These are phyloP conservation scores for Homalodisca vitripennis DNA, from an alignment of 1,140 invertebrate genomes.

Conservation along the genomic window DNA sequence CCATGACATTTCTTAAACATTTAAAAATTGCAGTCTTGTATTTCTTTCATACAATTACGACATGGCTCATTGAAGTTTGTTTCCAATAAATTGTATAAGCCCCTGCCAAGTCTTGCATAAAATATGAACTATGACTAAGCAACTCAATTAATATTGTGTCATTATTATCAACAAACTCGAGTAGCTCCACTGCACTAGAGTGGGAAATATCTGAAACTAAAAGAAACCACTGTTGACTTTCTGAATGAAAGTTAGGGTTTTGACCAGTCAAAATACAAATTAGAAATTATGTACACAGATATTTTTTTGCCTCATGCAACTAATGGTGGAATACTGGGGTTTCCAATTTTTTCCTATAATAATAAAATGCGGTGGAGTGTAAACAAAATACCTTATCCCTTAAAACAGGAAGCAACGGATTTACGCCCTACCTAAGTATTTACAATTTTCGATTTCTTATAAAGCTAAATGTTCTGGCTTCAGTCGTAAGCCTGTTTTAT, in stretches of 20 bases:
- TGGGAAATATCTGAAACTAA: slow-evolving; percentile 40
- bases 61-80: slow-evolving; percentile 3
- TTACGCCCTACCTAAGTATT: slow-evolving; percentile 40
- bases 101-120: slow-evolving; percentile 42
- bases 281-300: slow-evolving; percentile 46
- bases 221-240: slow-evolving; percentile 37
- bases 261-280: slow-evolving; percentile 47
- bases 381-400: slow-evolving; percentile 38
- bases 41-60: slow-evolving; percentile 8
- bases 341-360: slow-evolving; percentile 41
- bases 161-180: slow-evolving; percentile 41
- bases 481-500: slow-evolving; percentile 43
- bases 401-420: slow-evolving; percentile 40
- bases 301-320: slow-evolving; percentile 45
- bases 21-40: slow-evolving; percentile 20
- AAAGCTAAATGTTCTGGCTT: slow-evolving; percentile 41
- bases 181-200: slow-evolving; percentile 36
- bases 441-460: slow-evolving; percentile 38
- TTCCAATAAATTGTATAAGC: slow-evolving; percentile 44
- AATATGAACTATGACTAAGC: slow-evolving; percentile 44
- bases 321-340: slow-evolving; percentile 34
- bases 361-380: slow-evolving; percentile 39
- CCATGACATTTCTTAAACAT: neutral
- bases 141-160: slow-evolving; percentile 42
- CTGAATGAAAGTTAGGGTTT: slow-evolving; percentile 45